phyloP scores from a whole-genome alignment of 2,113 vertebrate species.

The Pluvianellus socialis region DNA sequence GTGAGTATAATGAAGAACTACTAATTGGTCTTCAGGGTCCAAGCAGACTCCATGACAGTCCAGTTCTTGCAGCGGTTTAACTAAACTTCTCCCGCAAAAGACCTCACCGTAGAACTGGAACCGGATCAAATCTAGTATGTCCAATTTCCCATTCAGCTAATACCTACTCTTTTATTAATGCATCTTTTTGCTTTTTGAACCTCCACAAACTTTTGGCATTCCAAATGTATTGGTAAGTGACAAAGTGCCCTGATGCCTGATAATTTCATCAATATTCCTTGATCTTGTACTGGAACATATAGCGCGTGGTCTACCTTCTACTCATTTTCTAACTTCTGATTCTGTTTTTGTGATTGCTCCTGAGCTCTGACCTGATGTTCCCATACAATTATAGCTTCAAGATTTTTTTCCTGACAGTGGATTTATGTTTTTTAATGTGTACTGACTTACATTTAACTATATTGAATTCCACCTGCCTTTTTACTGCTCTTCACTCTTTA shows the following conservation, averaged over 20 bases:
- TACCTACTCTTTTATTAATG: not conserved
- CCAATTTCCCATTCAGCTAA: not conserved
- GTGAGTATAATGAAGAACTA: not conserved
- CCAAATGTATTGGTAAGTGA: not conserved
- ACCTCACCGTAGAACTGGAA: not conserved
- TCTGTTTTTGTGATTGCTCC: not conserved
- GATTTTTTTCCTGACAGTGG: not conserved
- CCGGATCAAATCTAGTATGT: not conserved
- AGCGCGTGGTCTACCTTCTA: not conserved
- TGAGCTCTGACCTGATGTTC: not conserved
- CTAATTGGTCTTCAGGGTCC: not conserved
- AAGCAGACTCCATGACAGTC: not conserved
- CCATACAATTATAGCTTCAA: not conserved
- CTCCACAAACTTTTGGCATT: not conserved
- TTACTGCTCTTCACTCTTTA: not conserved
- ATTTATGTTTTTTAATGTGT: not conserved
- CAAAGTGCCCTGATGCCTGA: not conserved
- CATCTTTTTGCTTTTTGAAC: not conserved
- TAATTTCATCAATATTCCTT: not conserved
- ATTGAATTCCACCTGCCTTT: not conserved
- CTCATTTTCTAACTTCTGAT: not conserved
- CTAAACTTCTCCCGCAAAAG: not conserved
- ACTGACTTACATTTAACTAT: not conserved
- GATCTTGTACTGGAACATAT: not conserved
- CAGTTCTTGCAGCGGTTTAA: not conserved